A percentile compares a stretch with the other conserved stretches of the same genome.
phyloP scores from a whole-genome alignment of 2,113 vertebrate genomes.

The Salvator merianae region DNA sequence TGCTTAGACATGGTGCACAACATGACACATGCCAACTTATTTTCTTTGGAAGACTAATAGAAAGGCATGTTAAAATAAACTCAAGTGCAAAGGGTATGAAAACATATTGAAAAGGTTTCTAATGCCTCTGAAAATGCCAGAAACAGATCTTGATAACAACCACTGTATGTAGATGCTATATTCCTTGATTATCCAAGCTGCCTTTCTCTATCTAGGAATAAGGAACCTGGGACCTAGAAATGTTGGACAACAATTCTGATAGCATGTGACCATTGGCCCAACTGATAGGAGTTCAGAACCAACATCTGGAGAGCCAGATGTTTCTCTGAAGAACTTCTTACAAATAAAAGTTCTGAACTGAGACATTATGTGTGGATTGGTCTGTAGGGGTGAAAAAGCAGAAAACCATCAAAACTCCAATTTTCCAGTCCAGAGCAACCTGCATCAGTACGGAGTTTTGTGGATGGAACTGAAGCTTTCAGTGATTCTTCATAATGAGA shows the following conservation, averaged over 20 bases:
- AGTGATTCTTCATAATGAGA: too few relatives aligned
- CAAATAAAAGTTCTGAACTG: background rate
- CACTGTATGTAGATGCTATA: background rate
- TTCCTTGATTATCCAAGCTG: background rate
- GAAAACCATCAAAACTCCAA: too few relatives aligned
- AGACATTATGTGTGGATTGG: too few relatives aligned
- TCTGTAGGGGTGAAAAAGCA: too few relatives aligned
- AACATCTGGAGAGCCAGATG: background rate
- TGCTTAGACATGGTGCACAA: constrained; percentile 14
- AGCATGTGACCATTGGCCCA: background rate
- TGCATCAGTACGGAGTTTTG: too few relatives aligned
- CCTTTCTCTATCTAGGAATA: background rate
- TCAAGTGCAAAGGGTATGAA: constrained; percentile 23
- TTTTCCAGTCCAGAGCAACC: too few relatives aligned
- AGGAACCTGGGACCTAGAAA: background rate
- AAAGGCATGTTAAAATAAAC: constrained; percentile 25
- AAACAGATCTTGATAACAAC: background rate
- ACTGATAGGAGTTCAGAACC: background rate
- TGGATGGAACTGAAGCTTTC: too few relatives aligned
- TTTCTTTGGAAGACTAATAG: constrained; percentile 24
- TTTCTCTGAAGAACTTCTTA: background rate
- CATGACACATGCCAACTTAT: constrained; percentile 31
- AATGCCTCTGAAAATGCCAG: background rate
- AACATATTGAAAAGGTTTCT: constrained; percentile 11
- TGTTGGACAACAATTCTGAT: background rate